A percentile compares a stretch with the other conserved stretches of the same genome.
Evolutionary conservation across 2,113 vertebrate species (phyloP).

Genomic region (Salminus brasiliensis): DNA sequence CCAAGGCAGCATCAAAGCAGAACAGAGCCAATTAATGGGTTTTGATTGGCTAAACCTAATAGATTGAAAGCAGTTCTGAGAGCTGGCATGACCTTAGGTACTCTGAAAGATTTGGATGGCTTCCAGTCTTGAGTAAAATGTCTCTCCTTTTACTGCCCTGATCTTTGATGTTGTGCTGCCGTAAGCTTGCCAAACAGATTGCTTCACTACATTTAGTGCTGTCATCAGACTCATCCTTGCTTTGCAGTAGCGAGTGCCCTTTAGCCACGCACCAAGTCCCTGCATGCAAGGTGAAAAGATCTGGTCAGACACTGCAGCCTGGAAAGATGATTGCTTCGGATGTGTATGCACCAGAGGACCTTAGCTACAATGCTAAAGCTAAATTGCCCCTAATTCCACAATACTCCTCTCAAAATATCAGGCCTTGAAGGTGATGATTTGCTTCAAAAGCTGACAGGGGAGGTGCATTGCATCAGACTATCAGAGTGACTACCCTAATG

Average conservation of each 20-base stretch:
- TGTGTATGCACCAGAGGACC: not conserved
- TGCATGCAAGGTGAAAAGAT: slow-evolving; percentile 4
- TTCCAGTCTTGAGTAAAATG: not conserved
- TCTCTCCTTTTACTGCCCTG: slow-evolving; percentile 38
- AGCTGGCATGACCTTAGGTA: not conserved
- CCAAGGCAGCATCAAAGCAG: not conserved
- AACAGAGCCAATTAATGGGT: not conserved
- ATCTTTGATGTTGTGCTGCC: slow-evolving; percentile 70
- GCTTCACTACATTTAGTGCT: slow-evolving; percentile 73
- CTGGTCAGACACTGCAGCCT: not conserved
- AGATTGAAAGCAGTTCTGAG: not conserved
- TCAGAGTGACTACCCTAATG: slow-evolving; percentile 73
- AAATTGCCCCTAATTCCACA: not conserved
- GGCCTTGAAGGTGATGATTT: not conserved
- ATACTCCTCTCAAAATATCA: slow-evolving; percentile 32
- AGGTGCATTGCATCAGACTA: slow-evolving; percentile 67
- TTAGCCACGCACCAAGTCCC: not conserved
- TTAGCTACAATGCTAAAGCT: slow-evolving; percentile 16
- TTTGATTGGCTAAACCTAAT: not conserved
- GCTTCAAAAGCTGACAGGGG: not conserved
- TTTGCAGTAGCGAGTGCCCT: not conserved
- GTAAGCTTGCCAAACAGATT: slow-evolving; percentile 66
- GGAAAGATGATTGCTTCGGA: not conserved
- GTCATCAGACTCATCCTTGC: slow-evolving; percentile 58
- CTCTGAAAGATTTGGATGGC: not conserved